Evolutionary conservation across 1,140 invertebrate species (phyloP).

Genomic region (Protaetia brevitarsis): DNA sequence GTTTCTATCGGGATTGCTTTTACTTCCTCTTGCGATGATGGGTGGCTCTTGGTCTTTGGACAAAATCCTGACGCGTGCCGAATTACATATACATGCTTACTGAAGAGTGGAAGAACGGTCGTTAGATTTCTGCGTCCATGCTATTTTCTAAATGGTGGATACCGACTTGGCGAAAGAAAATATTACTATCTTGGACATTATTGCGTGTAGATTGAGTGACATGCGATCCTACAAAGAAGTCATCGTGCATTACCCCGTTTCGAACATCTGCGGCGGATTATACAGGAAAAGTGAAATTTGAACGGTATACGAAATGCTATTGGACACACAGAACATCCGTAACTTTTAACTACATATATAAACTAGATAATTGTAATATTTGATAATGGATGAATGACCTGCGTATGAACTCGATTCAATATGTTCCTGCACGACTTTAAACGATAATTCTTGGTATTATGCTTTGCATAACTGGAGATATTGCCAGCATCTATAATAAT

Average conservation of each 20-base stretch:
- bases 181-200: slow-evolving; percentile 5
- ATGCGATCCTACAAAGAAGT: slow-evolving; percentile 9
- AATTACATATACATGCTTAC: slow-evolving; percentile 9
- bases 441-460: too few species aligned
- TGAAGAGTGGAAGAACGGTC: background rate
- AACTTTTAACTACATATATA: too few species aligned
- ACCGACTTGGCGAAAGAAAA: background rate
- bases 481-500: too few species aligned
- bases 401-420: background rate
- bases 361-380: slow-evolving; percentile 1
- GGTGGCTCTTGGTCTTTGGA: background rate
- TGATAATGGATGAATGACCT: background rate
- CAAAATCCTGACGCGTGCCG: slow-evolving; percentile 9
- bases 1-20: slow-evolving; percentile 2
- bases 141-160: slow-evolving; percentile 8
- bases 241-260: background rate
- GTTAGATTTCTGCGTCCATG: background rate
- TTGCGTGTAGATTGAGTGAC: slow-evolving; percentile 12
- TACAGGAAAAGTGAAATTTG: slow-evolving; percentile 13
- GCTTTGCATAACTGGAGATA: too few species aligned
- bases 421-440: too few species aligned
- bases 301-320: slow-evolving; percentile 7
- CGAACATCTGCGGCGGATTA: background rate
- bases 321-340: background rate
- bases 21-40: slow-evolving; percentile 11